Evolutionary conservation across 2,797 vertebrate genomes (phyloP), one percentile per base, ranked within the genome.

Genomic region (Semaprochilodus insignis): DNA sequence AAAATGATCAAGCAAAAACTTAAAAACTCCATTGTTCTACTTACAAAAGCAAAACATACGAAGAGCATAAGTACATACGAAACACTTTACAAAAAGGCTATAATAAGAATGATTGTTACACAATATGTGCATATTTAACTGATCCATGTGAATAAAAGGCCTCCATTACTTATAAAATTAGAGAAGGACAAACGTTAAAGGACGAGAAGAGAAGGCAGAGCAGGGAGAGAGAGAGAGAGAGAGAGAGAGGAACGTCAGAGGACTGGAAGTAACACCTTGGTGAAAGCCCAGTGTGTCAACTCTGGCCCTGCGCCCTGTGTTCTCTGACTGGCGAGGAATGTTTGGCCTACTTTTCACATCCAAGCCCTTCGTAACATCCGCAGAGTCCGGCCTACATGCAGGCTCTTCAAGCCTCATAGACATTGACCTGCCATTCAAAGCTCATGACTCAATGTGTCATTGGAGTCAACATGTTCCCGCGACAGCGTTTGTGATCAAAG

Each of bases 211-310:
- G 7, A 74, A 40, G 57, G 7, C 11, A 27, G 31, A 71, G 19
- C 16, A 54, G 11, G 57, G n/a, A 76, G 27, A 31, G 21, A 25
- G 36, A 27, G 54, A 17, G 16, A 5, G 16, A 62, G 44, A 48
- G 62, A 31, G 57, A 48, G 66, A 77, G 7, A 69, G 62, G 52
- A 55, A 72, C 48, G 27, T 70, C 67, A 59, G 57, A n/a, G 67
- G 23, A 80, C n/a, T 87, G 91, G 91, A 93, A 91, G 86, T 92
- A 73, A 44, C 90, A 91, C 89, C 84, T 87, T 87, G 23, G 88
- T 90, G 90, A 85, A 78, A 86, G 78, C 80, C 78, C 83, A 85
- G 54, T 81, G 81, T 87, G 82, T 76, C 92, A 92, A 91, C 88
- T 0, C 84, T 63, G 88, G 89, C 86, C 86, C 86, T 34, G 74